Conservation (phyloP, 2,888 invertebrate genomes). For the Aromia moschata region DNA sequence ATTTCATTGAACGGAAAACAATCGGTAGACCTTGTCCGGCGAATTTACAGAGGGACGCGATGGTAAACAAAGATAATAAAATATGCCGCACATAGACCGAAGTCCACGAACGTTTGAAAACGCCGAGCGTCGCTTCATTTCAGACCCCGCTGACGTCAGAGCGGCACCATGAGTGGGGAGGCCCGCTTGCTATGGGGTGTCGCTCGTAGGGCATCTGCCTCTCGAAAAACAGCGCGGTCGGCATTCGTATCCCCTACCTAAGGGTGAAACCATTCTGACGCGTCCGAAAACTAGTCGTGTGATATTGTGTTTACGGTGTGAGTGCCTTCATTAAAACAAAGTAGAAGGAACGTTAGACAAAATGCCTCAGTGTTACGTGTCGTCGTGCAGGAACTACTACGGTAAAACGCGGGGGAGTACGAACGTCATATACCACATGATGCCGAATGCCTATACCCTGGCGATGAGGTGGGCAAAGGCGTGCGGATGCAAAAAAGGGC, state of each 20-base stretch:
- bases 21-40: neutral
- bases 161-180: slow-evolving; percentile 47
- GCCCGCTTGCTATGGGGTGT: slow-evolving; percentile 44
- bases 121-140: neutral
- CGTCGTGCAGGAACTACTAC: slow-evolving; percentile 66
- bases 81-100: neutral
- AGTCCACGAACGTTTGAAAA: neutral
- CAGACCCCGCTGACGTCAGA: slow-evolving; percentile 50
- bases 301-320: neutral
- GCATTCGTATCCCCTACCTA: slow-evolving; percentile 32
- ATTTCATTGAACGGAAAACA: neutral
- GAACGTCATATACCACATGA: slow-evolving; percentile 65
- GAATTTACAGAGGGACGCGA: slow-evolving; percentile 15
- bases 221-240: slow-evolving; percentile 29
- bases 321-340: no score
- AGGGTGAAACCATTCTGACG: no score
- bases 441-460: slow-evolving; percentile 64
- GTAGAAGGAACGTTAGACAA: slow-evolving; percentile 1
- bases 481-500: slow-evolving; percentile 57
- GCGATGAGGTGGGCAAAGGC: slow-evolving; percentile 63
- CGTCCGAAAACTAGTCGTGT: neutral
- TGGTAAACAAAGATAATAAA: slow-evolving; percentile 9
- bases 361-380: slow-evolving; percentile 67
- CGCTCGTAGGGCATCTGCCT: slow-evolving; percentile 45
- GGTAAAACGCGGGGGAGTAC: slow-evolving; percentile 62